Percentiles rank a stretch among this genome's conserved stretches.
These are phyloP conservation scores for Arothron firmamentum DNA, from an alignment of 2,113 vertebrate genomes.

Conservation along the genomic window DNA sequence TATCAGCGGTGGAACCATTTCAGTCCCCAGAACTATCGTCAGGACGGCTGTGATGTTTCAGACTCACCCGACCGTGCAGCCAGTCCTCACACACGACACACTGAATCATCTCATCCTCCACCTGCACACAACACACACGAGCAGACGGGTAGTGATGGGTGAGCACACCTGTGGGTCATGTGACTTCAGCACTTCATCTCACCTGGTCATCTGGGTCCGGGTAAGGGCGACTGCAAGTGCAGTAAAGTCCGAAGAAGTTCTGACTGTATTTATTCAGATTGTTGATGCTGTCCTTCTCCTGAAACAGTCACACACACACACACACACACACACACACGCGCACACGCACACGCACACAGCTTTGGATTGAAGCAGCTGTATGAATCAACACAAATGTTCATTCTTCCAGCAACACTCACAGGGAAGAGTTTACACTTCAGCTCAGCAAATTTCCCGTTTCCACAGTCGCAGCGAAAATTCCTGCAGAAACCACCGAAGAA, in stretches of 20 bases:
- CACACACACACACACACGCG: constrained; percentile 6
- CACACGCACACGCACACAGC: not conserved
- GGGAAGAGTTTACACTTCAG: constrained; percentile 88
- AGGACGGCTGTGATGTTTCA: not conserved
- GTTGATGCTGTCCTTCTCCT: constrained; percentile 91
- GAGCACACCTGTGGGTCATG: not conserved
- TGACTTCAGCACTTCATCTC: not conserved
- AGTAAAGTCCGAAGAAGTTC: constrained; percentile 95
- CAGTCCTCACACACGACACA: constrained; percentile 97
- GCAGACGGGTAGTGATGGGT: not conserved
- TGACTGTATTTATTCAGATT: constrained; percentile 91
- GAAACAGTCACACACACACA: constrained; percentile 17
- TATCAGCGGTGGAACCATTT: no score
- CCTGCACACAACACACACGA: constrained; percentile 48
- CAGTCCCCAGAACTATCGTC: not conserved
- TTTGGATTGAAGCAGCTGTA: no score
- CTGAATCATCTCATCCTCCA: constrained; percentile 95
- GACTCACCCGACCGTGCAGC: constrained; percentile 94
- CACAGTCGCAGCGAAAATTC: constrained; percentile 97
- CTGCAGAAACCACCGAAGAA: constrained; percentile 63
- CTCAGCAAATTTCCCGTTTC: constrained; percentile 90
- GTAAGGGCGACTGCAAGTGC: constrained; percentile 91
- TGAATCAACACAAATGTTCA: no score
- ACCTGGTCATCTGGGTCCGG: constrained; percentile 99
- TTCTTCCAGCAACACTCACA: constrained; percentile 71